Conservation (phyloP, 2,888 invertebrate species). For the Aspidiotus destructor region DNA sequence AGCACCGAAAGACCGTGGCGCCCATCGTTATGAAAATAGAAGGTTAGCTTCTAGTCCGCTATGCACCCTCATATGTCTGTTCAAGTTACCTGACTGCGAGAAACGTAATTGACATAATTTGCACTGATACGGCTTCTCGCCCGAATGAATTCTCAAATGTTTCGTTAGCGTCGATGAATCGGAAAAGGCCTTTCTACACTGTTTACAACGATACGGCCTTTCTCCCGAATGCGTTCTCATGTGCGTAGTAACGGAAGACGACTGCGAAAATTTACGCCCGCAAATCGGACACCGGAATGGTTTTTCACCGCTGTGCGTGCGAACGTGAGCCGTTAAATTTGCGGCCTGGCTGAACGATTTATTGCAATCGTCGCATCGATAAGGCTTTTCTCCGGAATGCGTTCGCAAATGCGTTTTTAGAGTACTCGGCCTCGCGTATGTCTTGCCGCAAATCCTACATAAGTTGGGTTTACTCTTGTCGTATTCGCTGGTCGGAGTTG, state of each 20-base stretch:
- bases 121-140: constrained; percentile 96
- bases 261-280: constrained; percentile 90
- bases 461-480: constrained; percentile 61
- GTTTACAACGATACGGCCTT: constrained; percentile 82
- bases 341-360: constrained; percentile 98
- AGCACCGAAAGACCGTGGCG: no score
- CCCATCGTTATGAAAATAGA: constrained; percentile 11
- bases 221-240: constrained; percentile 99
- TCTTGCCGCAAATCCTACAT: constrained; percentile 91
- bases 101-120: constrained; percentile 91
- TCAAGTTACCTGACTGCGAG: constrained; percentile 96
- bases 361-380: constrained; percentile 84
- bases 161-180: constrained; percentile 97
- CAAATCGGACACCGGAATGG: constrained; percentile 94
- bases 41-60: constrained; percentile 44
- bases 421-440: constrained; percentile 91
- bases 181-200: constrained; percentile 97
- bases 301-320: constrained; percentile 95
- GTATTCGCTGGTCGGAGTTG: constrained; percentile 14
- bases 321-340: constrained; percentile 91
- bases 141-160: constrained; percentile 80
- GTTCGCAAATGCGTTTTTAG: constrained; percentile 94
- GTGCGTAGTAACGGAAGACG: constrained; percentile 93
- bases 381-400: constrained; percentile 90
- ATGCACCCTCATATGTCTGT: constrained; percentile 98